A percentile compares a stretch with the other conserved stretches of the same genome.
Conservation (phyloP, 2,797 vertebrate genomes). For the Cossypha caffra region DNA sequence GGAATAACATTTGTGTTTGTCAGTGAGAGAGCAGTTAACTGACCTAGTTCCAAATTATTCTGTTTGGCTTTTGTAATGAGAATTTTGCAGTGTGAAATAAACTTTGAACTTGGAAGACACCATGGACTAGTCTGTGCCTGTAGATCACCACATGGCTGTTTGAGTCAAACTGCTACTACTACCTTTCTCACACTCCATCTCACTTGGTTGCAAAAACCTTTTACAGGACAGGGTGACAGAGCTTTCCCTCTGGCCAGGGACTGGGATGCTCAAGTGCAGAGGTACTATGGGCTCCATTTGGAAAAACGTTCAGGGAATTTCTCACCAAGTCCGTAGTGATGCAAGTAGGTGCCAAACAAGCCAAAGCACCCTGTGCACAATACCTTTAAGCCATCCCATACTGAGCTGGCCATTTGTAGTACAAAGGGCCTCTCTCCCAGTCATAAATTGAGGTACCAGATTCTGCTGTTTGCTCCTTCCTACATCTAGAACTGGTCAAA, state of each 20-base stretch:
- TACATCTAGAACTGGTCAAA: neutral
- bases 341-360: neutral
- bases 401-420: neutral
- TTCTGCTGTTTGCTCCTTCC: neutral
- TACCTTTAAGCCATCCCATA: neutral
- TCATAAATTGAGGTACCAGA: neutral
- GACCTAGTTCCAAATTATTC: neutral
- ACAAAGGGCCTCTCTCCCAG: neutral
- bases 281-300: neutral
- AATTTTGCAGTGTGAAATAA: constrained; percentile 53
- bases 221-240: neutral
- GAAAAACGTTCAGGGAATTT: neutral
- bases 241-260: neutral
- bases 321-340: accelerated
- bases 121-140: neutral
- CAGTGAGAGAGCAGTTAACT: neutral
- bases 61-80: neutral
- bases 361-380: neutral
- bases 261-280: neutral
- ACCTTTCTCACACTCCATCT: neutral
- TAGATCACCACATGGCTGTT: neutral
- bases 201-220: neutral
- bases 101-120: neutral
- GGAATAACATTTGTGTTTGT: neutral
- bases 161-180: neutral